Evolutionary conservation across 1,140 invertebrate genomes (phyloP).

Genomic region (Drosophila azteca): DNA sequence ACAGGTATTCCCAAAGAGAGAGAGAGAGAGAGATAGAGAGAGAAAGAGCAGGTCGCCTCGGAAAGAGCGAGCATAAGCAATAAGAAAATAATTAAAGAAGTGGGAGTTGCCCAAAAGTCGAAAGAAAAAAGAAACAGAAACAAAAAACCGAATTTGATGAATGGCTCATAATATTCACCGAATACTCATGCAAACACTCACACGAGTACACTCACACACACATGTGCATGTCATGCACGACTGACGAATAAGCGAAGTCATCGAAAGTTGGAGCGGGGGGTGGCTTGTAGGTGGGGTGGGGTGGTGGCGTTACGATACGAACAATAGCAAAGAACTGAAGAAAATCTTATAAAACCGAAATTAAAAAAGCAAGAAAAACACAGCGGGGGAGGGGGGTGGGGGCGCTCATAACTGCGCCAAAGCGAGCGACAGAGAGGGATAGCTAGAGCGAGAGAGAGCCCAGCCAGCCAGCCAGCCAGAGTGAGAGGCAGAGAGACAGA

Average conservation of each 20-base stretch:
- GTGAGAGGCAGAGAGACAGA: slow-evolving; percentile 23
- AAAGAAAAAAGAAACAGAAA: slow-evolving; percentile 44
- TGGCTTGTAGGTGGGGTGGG: too few relatives aligned
- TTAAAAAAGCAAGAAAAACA: slow-evolving; percentile 74
- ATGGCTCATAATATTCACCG: slow-evolving; percentile 75
- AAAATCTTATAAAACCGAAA: slow-evolving; percentile 80
- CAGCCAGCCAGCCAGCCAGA: slow-evolving; percentile 2
- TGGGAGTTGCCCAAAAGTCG: slow-evolving; percentile 78
- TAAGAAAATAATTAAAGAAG: slow-evolving; percentile 61
- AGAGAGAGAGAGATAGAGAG: background rate
- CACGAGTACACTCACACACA: slow-evolving; percentile 12
- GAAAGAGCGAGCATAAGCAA: slow-evolving; percentile 17
- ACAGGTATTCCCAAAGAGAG: too few relatives aligned
- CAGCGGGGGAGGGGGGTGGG: slow-evolving; percentile 14
- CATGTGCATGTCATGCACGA: slow-evolving; percentile 5
- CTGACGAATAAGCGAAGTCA: slow-evolving; percentile 79
- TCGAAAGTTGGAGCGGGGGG: slow-evolving; percentile 32
- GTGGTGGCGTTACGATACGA: slow-evolving; percentile 4
- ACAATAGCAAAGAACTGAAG: slow-evolving; percentile 71
- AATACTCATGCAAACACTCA: slow-evolving; percentile 35
- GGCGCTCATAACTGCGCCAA: slow-evolving; percentile 68
- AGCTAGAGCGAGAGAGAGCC: slow-evolving; percentile 4
- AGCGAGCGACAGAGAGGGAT: slow-evolving; percentile 24
- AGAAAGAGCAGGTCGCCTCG: background rate
- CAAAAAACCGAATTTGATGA: slow-evolving; percentile 72